phyloP scores from a whole-genome alignment of 2,888 invertebrate species.

The Plebejus melissa region DNA sequence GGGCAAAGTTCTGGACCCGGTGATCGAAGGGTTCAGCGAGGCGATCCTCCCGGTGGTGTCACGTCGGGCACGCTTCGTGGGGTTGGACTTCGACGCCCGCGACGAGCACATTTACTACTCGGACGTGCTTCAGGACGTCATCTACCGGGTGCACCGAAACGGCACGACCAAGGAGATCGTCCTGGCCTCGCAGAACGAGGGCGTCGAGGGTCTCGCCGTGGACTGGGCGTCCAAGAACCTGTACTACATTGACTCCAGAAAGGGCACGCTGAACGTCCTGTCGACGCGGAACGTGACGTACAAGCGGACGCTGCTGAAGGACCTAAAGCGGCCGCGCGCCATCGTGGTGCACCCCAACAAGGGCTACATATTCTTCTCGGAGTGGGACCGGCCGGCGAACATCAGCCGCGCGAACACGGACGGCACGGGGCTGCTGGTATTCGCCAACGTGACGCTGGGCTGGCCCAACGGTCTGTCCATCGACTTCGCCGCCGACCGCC shows the following conservation, averaged over 20 bases:
- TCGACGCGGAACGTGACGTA: conserved; percentile 92
- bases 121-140: conserved; percentile 97
- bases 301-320: conserved; percentile 89
- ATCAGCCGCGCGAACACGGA: conserved; percentile 96
- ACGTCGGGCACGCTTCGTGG: conserved; percentile 94
- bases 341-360: conserved; percentile 98
- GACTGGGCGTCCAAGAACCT: conserved; percentile 98
- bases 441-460: conserved; percentile 93
- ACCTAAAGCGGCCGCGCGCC: conserved; percentile 94
- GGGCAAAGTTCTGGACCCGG: conserved; percentile 92
- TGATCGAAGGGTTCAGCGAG: conserved; percentile 94
- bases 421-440: conserved; percentile 91
- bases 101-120: conserved; percentile 97
- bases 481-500: conserved; percentile 90
- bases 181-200: conserved; percentile 96
- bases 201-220: conserved; percentile 96
- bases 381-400: conserved; percentile 97
- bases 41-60: conserved; percentile 97
- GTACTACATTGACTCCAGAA: conserved; percentile 96
- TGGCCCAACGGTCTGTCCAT: conserved; percentile 99
- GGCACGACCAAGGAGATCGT: conserved; percentile 92
- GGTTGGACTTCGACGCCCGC: conserved; percentile 94
- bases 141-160: conserved; percentile 89
- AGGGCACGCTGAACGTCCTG: conserved; percentile 95
- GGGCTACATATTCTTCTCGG: conserved; percentile 96